phyloP scores from a whole-genome alignment of 2,113 vertebrate genomes.

The Dasyurus viverrinus region DNA sequence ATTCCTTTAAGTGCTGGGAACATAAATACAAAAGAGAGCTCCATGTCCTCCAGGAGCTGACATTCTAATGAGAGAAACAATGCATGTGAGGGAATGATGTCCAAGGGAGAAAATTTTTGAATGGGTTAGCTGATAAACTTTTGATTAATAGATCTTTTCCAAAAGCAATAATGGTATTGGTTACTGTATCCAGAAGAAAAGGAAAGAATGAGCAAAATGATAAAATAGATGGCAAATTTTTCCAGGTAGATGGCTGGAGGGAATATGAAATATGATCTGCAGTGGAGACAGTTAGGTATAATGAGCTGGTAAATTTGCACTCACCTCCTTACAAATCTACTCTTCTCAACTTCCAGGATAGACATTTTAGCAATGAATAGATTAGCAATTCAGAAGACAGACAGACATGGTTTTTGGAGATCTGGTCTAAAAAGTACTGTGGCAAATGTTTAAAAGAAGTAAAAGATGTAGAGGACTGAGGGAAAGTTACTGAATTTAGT shows the following conservation, averaged over 20 bases:
- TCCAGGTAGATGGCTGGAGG: too few species aligned
- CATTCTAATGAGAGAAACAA: too few species aligned
- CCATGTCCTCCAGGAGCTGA: too few species aligned
- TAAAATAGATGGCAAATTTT: too few species aligned
- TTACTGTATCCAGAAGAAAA: not conserved
- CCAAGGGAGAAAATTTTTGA: too few species aligned
- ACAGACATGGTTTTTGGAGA: not conserved
- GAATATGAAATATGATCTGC: too few species aligned
- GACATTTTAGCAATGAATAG: not conserved
- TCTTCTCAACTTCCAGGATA: not conserved
- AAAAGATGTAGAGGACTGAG: not conserved
- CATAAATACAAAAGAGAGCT: too few species aligned
- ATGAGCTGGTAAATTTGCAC: too few species aligned
- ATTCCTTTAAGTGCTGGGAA: too few species aligned
- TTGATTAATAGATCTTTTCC: constrained; percentile 2
- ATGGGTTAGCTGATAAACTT: not conserved
- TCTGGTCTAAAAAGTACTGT: not conserved
- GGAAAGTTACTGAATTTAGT: not conserved
- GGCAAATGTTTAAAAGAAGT: not conserved
- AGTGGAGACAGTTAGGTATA: too few species aligned
- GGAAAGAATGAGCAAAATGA: not conserved
- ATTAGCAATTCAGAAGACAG: not conserved
- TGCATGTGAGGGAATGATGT: too few species aligned
- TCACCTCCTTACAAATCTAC: too few species aligned
- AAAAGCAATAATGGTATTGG: not conserved